Evolutionary conservation across 2,888 invertebrate species (phyloP), one percentile per base, ranked within the genome.

Genomic region (Noctuana brunneofusca): DNA sequence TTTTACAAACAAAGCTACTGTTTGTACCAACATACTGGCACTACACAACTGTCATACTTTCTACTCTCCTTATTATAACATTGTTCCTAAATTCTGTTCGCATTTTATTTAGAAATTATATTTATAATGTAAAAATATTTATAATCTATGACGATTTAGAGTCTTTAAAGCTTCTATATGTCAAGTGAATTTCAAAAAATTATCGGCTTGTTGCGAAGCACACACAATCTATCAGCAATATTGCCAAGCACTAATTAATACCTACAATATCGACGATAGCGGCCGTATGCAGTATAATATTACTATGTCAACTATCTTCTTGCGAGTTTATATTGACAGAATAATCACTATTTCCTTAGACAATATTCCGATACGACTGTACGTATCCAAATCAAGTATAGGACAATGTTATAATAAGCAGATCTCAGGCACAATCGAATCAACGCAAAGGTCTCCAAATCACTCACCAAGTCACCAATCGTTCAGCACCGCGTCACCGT

Each of bases 391-490:
- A 32, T 32, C 32, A 32, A 4, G 32, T 32, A 32, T 9, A 22
- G 35, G 35, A 53, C 24, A n/a, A 6, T 52, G 52, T 59, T 59
- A 59, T 52, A 59, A 43, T 14, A 59, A 52, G 30, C 30, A 30
- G 52, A 38, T 20, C 3, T 18, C 12, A 50, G 50, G 27, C 62
- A 65, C 65, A 64, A 63, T 64, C 52, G 41, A 72, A 76, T 74
- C 55, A 59, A 56, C 24, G 71, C 48, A 48, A 22, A 70, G 71
- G 71, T 77, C 72, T 69, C 71, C 69, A 67, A 76, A 68, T 74
- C 79, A 84, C 81, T 84, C 81, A 83, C 82, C 82, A 43, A 43
- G 35, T 50, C 56, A 52, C 46, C 52, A 50, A 41, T 50, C 41
- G 48, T 56, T 59, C 58, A 22, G 18, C 52, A 43, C 18, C 53